These are phyloP conservation scores for Avahi laniger DNA, from an alignment of 2,797 vertebrate genomes.

Conservation along the genomic window DNA sequence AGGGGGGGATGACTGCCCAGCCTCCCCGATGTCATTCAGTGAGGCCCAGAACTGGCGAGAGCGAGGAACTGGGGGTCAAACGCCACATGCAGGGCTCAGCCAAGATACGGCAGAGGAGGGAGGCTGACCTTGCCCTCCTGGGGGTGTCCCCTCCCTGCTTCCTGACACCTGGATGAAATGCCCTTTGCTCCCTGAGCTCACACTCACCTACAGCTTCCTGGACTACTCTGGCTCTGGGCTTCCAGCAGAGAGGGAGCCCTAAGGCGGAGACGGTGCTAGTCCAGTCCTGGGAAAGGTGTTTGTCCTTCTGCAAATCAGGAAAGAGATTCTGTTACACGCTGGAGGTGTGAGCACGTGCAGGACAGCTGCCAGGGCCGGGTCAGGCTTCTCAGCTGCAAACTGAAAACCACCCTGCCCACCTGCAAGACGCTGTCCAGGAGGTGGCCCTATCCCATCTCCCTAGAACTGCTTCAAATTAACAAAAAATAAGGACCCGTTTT, in stretches of 20 bases:
- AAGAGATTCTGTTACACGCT: background rate
- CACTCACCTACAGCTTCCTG: background rate
- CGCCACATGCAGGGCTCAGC: background rate
- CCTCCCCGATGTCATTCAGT: background rate
- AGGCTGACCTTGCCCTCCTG: background rate
- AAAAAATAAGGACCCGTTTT: background rate
- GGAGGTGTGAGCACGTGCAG: background rate
- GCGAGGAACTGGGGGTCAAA: background rate
- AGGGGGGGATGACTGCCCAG: background rate
- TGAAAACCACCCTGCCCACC: background rate
- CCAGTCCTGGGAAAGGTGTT: background rate
- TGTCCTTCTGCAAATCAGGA: background rate
- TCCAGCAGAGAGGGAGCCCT: background rate
- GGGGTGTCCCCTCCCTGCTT: background rate
- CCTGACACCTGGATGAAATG: background rate
- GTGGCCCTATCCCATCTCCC: background rate
- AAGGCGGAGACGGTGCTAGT: background rate
- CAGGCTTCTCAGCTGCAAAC: background rate
- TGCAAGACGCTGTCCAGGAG: background rate
- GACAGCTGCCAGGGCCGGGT: accelerated
- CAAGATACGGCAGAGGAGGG: background rate
- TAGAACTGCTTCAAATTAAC: background rate
- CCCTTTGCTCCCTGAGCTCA: background rate
- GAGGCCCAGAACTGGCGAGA: background rate
- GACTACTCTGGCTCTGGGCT: background rate